phyloP scores from a whole-genome alignment of 1,140 invertebrate genomes.

The Dreissena rostriformis region DNA sequence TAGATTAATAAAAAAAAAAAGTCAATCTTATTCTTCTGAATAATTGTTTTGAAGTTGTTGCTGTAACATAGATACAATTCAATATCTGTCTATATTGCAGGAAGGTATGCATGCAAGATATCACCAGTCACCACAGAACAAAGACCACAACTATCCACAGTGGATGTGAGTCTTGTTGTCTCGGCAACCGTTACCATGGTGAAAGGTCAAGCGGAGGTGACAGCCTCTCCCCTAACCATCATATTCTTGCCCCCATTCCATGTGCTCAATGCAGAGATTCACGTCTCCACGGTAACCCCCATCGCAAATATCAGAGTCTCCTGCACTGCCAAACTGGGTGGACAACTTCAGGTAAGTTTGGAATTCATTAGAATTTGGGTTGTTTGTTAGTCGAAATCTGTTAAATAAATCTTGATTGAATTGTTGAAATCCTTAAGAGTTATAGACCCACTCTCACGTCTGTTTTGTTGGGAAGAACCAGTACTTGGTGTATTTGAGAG shows the following conservation, averaged over 20 bases:
- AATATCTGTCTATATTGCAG: conserved; percentile 59
- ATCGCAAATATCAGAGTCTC: conserved; percentile 69
- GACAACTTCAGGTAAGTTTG: conserved; percentile 70
- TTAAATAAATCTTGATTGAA: too few relatives aligned
- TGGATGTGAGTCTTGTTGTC: conserved; percentile 68
- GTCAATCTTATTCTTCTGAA: background rate
- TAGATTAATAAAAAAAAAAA: background rate
- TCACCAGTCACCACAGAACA: conserved; percentile 35
- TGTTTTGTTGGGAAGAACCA: too few relatives aligned
- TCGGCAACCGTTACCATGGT: conserved; percentile 59
- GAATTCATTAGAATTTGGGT: too few relatives aligned
- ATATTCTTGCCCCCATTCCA: conserved; percentile 78
- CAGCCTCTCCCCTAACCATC: conserved; percentile 63
- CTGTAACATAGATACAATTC: background rate
- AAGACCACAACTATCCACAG: conserved; percentile 68
- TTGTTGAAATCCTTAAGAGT: too few relatives aligned
- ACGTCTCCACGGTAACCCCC: conserved; percentile 69
- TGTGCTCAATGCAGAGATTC: conserved; percentile 74
- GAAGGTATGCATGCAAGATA: conserved; percentile 71
- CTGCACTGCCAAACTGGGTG: conserved; percentile 56
- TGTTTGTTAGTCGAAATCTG: too few relatives aligned
- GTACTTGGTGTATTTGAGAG: too few relatives aligned
- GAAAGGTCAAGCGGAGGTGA: conserved; percentile 68
- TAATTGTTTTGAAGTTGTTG: background rate
- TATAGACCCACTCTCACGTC: too few relatives aligned